Base-by-base conservation (phyloP, 2,888 invertebrate genomes). In the Eretmocerus hayati region DNA sequence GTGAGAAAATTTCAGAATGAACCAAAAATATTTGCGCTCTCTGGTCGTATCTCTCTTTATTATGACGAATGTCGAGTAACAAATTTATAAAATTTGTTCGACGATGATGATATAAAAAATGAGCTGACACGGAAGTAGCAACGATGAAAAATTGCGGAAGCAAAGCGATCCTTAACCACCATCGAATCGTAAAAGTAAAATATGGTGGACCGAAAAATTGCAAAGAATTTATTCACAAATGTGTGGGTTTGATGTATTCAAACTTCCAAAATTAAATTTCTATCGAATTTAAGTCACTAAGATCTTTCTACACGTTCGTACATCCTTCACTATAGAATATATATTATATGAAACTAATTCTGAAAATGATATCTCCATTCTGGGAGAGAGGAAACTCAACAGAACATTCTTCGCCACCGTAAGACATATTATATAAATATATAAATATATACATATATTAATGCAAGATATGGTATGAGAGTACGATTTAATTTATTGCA, bases 221-320 rank as follows among this genome's bases (percentile, higher is more conserved):
- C 15, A 15, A 38, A 39, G 38, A 44, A 31, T 40, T 36, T 35
- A 49, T n/a, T 11, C 19, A 20, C 46, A 52, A 54, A 51, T 46
- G n/a, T n/a, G n/a, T n/a, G n/a, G n/a, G n/a, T n/a, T n/a, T n/a
- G 46, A 47, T 26, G 47, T 42, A 57, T 52, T 57, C n/a, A 52
- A 52, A 52, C 49, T 45, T 54, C 56, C 56, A 45, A 56, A 48
- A 57, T 61, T 60, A 56, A 59, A 60, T 65, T 68, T 68, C 64
- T 66, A 67, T 68, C 66, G 62, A 69, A 67, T 69, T 69, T 66
- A 65, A 65, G 66, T 66, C 62, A 62, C 66, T 66, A 64, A 58
- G 62, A 66, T 66, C 67, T 70, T 70, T 69, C 69, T 71, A 71
- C 65, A 68, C 68, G 65, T 69, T 71, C 69, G 64, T 70, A 70